phyloP scores from a whole-genome alignment of 1,140 invertebrate species.

The Aphaenogaster rudis region DNA sequence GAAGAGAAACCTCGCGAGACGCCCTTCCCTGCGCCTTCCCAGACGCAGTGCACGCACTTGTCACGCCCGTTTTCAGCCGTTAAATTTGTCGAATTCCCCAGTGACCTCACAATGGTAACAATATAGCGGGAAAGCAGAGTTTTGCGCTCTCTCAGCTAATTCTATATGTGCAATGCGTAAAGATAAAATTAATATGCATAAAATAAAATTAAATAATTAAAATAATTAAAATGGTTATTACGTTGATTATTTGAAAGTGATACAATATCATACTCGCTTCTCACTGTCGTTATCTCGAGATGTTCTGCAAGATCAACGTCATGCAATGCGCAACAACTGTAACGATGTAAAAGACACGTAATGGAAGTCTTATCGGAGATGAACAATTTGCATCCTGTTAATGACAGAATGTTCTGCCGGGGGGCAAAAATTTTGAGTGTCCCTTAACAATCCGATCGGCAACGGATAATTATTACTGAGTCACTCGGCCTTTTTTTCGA shows the following conservation, averaged over 20 bases:
- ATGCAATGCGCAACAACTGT: slow-evolving; percentile 5
- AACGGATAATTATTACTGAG: slow-evolving; percentile 52
- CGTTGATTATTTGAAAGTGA: neutral
- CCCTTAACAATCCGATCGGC: slow-evolving; percentile 45
- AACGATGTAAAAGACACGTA: slow-evolving; percentile 29
- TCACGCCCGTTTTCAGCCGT: slow-evolving; percentile 68
- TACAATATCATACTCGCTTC: neutral
- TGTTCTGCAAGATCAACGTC: neutral
- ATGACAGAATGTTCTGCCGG: slow-evolving; percentile 14
- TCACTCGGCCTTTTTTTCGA: slow-evolving; percentile 34
- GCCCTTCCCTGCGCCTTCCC: slow-evolving; percentile 61
- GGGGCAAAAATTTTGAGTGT: slow-evolving; percentile 39
- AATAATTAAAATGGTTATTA: slow-evolving; percentile 14
- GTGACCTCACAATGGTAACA: slow-evolving; percentile 25
- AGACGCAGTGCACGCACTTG: slow-evolving; percentile 67
- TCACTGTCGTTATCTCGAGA: neutral
- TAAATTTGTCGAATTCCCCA: slow-evolving; percentile 72
- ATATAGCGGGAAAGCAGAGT: neutral
- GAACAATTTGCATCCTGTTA: slow-evolving; percentile 51
- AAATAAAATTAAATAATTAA: slow-evolving; percentile 17
- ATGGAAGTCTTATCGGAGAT: slow-evolving; percentile 38
- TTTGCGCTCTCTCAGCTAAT: neutral
- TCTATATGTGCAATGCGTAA: neutral
- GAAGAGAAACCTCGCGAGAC: slow-evolving; percentile 53
- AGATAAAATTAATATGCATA: neutral